phyloP scores from a whole-genome alignment of 1,140 invertebrate species.

The Drosophila tani region DNA sequence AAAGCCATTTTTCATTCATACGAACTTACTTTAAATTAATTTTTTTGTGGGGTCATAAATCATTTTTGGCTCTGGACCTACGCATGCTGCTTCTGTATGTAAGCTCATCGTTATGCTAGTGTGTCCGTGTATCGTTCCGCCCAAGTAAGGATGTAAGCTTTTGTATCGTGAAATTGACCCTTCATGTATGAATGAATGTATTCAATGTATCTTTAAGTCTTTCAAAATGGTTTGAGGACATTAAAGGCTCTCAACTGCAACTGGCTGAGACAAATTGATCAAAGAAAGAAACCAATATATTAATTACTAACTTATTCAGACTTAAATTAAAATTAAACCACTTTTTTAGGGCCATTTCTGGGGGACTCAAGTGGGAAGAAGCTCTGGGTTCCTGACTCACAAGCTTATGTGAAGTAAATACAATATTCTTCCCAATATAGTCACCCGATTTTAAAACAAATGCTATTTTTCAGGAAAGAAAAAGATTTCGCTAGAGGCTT shows the following conservation, averaged over 20 bases:
- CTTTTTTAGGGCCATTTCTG: too few relatives aligned
- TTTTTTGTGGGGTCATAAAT: conserved; percentile 83
- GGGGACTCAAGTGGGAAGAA: not conserved
- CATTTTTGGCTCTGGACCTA: conserved; percentile 78
- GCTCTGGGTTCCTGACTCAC: not conserved
- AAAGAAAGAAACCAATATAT: too few relatives aligned
- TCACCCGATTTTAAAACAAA: too few relatives aligned
- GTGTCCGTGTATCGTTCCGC: conserved; percentile 6
- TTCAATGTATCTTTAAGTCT: conserved; percentile 26
- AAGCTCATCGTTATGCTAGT: conserved; percentile 4
- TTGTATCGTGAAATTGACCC: conserved; percentile 30
- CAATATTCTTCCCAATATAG: too few relatives aligned
- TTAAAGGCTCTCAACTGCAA: conserved; percentile 11
- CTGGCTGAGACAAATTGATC: too few relatives aligned
- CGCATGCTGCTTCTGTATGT: conserved; percentile 46
- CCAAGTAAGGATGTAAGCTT: conserved; percentile 24
- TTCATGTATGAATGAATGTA: conserved; percentile 69
- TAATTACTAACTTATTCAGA: too few relatives aligned
- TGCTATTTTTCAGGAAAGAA: not conserved
- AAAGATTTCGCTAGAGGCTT: not conserved
- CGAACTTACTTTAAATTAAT: conserved; percentile 85
- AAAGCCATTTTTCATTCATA: conserved; percentile 84
- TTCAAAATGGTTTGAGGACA: conserved; percentile 52
- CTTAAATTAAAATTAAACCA: not conserved
- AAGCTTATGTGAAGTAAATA: not conserved